Base-by-base conservation (phyloP, 2,888 invertebrate genomes). In the Lampropteryx suffumata region DNA sequence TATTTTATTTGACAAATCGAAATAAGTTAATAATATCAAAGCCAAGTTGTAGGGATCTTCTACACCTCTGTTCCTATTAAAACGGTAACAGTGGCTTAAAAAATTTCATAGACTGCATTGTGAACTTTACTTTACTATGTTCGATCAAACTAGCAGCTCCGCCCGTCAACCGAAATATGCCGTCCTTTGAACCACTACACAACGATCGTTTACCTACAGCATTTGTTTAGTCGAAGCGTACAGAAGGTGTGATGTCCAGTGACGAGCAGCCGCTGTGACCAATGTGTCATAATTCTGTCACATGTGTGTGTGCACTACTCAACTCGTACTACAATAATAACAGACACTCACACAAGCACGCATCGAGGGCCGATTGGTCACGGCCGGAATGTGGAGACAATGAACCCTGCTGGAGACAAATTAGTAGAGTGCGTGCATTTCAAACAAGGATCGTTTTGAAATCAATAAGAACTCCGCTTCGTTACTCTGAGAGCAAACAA, bases 211-310 rank as follows among this genome's bases (percentile, higher is more conserved):
- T 27, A 35, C 36, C 30, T 33, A 24, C 40, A 9, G 29, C 29
- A 11, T 40, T 30, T 50, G 50, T 40, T 27, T 37, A 41, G 33
- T 17, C 10, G 29, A 34, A 21, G 36, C 26, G 13, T 14, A 48
- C 51, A 49, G 57, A 35, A 61, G 52, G 49, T 49, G 44, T 34
- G 62, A 60, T 59, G 64, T 64, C 62, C 52, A 21, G 50, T 17
- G 45, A 39, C 14, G 62, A 47, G 59, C 57, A 58, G 49, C 58
- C 43, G 40, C 37, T 42, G 45, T 44, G 53, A 34, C 41, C 29
- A 48, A 42, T 50, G 52, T 47, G 46, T 21, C 46, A 39, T 37
- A 36, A n/a, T n/a, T n/a, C n/a, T 11, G 29, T 27, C 29, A 13
- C 39, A 27, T 46, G 47, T 40, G 40, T 47, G 40, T 17, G 17